A percentile compares a stretch with the other conserved stretches of the same genome.
These are phyloP conservation scores for Macrostomum lignano DNA, from an alignment of 1,140 invertebrate species.

Conservation along the genomic window DNA sequence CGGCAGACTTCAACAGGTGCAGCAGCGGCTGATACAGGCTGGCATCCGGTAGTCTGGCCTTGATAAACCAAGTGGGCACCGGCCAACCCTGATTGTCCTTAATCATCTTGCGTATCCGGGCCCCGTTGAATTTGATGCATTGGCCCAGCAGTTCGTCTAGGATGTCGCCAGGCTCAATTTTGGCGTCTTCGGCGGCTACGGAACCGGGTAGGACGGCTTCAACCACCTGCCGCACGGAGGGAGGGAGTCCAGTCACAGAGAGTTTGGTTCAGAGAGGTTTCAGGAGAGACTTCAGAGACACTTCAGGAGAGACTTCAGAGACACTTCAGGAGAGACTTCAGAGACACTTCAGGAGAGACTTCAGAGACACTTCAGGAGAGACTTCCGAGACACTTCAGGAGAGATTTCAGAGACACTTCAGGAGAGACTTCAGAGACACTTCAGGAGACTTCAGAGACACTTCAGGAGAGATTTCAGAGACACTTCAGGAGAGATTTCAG, in stretches of 20 bases:
- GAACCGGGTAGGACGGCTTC: not conserved
- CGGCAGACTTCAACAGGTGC: not conserved
- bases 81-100: not conserved
- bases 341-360: no score
- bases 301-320: no score
- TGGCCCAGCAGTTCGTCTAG: not conserved
- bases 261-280: not conserved
- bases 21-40: not conserved
- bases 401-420: no score
- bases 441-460: no score
- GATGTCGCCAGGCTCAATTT: not conserved
- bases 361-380: no score
- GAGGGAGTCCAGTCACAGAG: not conserved
- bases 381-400: no score
- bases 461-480: no score
- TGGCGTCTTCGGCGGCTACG: not conserved
- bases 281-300: not conserved
- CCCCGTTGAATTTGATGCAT: not conserved
- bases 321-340: no score
- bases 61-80: not conserved
- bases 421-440: no score
- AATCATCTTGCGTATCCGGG: not conserved
- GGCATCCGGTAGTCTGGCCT: not conserved
- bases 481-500: no score
- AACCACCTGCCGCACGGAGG: not conserved